Base-by-base conservation (phyloP, 2,888 invertebrate species). In the Ichneumoninae sp. region DNA sequence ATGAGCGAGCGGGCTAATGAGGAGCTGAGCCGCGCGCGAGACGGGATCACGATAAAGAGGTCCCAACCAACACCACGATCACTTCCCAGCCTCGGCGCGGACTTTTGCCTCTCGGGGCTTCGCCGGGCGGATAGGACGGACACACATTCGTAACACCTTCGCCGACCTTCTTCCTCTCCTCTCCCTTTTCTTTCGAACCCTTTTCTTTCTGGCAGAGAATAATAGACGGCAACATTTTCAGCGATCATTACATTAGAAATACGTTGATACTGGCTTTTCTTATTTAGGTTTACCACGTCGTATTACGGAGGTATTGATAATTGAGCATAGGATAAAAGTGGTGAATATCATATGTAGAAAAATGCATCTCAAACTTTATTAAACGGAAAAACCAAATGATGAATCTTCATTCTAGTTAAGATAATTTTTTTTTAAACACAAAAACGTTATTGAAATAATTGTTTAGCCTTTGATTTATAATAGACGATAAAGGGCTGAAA, bases 1-100 rank as follows among this genome's bases (percentile, higher is more conserved):
- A 93, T 93, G 93, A 93, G 91, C 91, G 88, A 91, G 88, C 92
- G 90, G 90, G 92, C 93, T 93, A 93, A 93, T 93, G 93, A 93
- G 93, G 93, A 93, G 93, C 92, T 90, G 93, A 92, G 92, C 92
- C 89, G 91, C 92, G 82, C 90, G 91, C 92, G 91, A 92, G 91
- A 92, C 91, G 91, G 91, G 90, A 94, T 93, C 93, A 90, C 91
- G 93, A 93, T 93, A 93, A 93, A 93, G 91, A 92, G 92, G 91
- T 93, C 90, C 92, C 90, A 26, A 91, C 90, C 90, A 90, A 86
- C 87, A 81, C 88, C 87, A 87, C 36, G 57, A 69, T 47, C 40
- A 13, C 44, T 26, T 77, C 77, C 77, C 54, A 26, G 73, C 47
- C 52, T 47, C 57, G 33, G 73, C 22, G 73, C 22, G 5, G 36